Base-by-base conservation (phyloP, 92 coral and sea anemone genomes). In the Scolanthus callimorphus region DNA sequence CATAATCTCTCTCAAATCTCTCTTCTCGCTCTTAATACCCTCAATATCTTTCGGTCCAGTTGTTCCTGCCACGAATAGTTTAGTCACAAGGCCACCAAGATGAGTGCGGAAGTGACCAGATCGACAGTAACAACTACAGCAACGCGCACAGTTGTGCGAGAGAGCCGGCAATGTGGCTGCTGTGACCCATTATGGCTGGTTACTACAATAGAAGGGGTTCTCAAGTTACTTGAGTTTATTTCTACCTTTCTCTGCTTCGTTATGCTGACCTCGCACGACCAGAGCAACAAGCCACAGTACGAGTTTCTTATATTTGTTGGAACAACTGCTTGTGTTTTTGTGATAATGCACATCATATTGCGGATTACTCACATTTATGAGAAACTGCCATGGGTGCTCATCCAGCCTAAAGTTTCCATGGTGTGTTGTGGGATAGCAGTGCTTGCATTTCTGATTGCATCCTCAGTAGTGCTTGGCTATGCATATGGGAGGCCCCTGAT, bases 251-350 rank as follows among this genome's bases (percentile, higher is more conserved):
- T 87, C 6, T 71, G 86, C 50, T 87, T 82, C 71, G 79, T 78
- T 25, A 57, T 82, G 34, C 49, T 84, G 30, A 65, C 77, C 29
- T 49, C 84, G 25, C 76, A 65, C 57, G 71, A 87, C 1, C 70
- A 73, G 12, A 79, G 90, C 37, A 48, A 29, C 66, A 78, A 70
- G 27, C 24, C 85, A 21, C 82, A 53, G 39, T 88, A 59, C 73
- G 98, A 92, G 56, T 88, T 73, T 59, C 66, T 74, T 78, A 87
- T 88, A 39, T 88, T 88, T 49, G 94, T 84, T 20, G 96, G 82
- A 20, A 85, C 95, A 15, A 70, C 85, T 17, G 80, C 79, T 15
- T 92, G 88, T 74, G 55, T 92, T 15, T 88, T 88, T 51, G 94
- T 92, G 2, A 56, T 89, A 15, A 41, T 92, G 58, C 96, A 92